A percentile compares a stretch with the other conserved stretches of the same genome.
These are phyloP conservation scores for Leiothrix lutea DNA, from an alignment of 2,113 vertebrate species.

Conservation along the genomic window DNA sequence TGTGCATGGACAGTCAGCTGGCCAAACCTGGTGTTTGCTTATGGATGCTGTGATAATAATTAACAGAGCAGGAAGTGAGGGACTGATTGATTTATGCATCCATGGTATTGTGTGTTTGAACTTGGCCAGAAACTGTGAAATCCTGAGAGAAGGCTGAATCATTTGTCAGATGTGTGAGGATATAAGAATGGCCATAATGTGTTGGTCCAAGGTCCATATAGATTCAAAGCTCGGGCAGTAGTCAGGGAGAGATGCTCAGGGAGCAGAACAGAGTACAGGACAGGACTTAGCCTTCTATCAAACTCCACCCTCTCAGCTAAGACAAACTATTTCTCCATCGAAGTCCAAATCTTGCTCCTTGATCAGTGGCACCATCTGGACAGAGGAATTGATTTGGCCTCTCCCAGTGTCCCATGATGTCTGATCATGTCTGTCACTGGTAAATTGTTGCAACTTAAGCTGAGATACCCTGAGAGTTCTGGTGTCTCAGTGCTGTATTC, in stretches of 20 bases:
- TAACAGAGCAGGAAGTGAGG: constrained; percentile 46
- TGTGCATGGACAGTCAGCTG: constrained; percentile 12
- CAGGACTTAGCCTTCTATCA: not conserved
- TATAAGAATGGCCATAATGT: not conserved
- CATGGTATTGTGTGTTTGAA: not conserved
- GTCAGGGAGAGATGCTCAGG: not conserved
- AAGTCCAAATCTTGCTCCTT: not conserved
- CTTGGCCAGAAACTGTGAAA: not conserved
- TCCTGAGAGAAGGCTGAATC: not conserved
- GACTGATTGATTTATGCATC: not conserved
- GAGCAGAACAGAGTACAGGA: not conserved
- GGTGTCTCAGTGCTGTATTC: not conserved
- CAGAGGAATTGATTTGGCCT: not conserved
- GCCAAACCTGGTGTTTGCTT: constrained; percentile 34
- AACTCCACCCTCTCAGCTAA: not conserved
- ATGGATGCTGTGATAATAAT: constrained; percentile 37
- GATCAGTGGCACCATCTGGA: not conserved
- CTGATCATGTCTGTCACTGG: not conserved
- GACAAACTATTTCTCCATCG: not conserved
- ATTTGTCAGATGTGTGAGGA: not conserved
- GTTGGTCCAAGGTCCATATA: not conserved
- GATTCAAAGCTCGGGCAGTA: not conserved
- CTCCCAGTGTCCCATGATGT: not conserved
- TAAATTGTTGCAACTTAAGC: not conserved
- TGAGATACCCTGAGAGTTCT: not conserved